phyloP scores from a whole-genome alignment of 2,113 vertebrate species.

The Ornithorhynchus anatinus region DNA sequence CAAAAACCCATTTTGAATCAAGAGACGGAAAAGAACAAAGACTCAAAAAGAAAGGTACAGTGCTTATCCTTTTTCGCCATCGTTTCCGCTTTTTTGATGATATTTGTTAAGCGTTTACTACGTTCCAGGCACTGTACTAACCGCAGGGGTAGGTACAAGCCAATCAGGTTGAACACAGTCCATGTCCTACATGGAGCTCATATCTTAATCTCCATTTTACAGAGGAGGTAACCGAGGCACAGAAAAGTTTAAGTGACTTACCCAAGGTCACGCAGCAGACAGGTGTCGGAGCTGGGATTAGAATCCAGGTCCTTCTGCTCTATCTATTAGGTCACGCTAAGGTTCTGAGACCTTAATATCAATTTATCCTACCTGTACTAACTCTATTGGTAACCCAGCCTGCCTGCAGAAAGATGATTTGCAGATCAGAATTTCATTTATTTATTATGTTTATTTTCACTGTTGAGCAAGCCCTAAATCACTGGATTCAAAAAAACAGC shows the following conservation, averaged over 20 bases:
- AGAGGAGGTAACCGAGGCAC: no score
- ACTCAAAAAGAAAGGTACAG: slow-evolving; percentile 36
- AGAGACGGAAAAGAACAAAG: slow-evolving; percentile 24
- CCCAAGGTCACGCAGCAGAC: no score
- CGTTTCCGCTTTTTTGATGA: slow-evolving; percentile 8
- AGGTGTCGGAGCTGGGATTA: no score
- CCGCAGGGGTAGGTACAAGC: no score
- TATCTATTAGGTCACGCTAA: not conserved
- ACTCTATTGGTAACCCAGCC: fast-evolving
- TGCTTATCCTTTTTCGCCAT: not conserved
- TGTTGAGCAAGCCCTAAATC: not conserved
- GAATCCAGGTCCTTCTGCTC: no score
- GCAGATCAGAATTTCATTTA: not conserved
- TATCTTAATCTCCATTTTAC: no score
- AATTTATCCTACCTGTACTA: fast-evolving
- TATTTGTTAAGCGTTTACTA: no score
- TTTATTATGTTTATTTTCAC: not conserved
- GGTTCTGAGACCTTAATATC: not conserved
- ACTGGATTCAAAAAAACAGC: no score
- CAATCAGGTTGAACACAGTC: no score
- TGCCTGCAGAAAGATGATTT: not conserved
- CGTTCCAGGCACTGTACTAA: no score
- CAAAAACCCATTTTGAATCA: slow-evolving; percentile 44
- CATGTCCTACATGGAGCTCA: no score
- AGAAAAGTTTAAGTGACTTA: no score